Percentiles rank a stretch among this genome's conserved stretches.
phyloP scores from a whole-genome alignment of 2,888 invertebrate genomes.

The Drosophila birchii region DNA sequence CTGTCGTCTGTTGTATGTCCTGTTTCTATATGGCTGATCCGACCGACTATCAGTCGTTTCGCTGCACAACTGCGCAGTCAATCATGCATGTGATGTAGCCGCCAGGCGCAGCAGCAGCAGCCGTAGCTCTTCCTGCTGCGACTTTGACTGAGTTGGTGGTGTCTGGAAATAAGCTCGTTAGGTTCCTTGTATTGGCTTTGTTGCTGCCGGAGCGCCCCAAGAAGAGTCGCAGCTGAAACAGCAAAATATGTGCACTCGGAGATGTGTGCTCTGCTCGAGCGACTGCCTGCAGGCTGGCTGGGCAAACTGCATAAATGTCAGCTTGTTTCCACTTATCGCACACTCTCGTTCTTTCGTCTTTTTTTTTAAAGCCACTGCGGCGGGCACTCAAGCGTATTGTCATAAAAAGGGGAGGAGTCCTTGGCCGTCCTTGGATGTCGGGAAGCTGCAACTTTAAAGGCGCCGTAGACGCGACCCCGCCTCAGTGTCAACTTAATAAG shows the following conservation, averaged over 20 bases:
- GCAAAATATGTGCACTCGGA: slow-evolving; percentile 72
- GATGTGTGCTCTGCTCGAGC: slow-evolving; percentile 71
- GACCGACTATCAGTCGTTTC: slow-evolving; percentile 45
- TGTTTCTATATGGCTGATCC: slow-evolving; percentile 21
- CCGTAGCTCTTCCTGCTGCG: slow-evolving; percentile 16
- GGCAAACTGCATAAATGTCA: slow-evolving; percentile 81
- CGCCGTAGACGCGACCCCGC: slow-evolving; percentile 28
- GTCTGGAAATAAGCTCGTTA: slow-evolving; percentile 79
- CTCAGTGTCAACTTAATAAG: slow-evolving; percentile 64
- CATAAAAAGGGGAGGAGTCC: slow-evolving; percentile 51
- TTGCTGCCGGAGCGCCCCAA: slow-evolving; percentile 35
- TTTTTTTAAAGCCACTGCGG: slow-evolving; percentile 48
- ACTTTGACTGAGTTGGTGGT: slow-evolving; percentile 60
- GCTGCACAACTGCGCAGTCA: slow-evolving; percentile 79
- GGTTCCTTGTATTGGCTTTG: slow-evolving; percentile 78
- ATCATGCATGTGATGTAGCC: slow-evolving; percentile 80
- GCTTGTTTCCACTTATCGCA: slow-evolving; percentile 82
- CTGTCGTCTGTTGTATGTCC: slow-evolving; percentile 12
- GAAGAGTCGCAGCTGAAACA: slow-evolving; percentile 59
- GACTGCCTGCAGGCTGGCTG: slow-evolving; percentile 76
- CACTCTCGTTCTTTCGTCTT: slow-evolving; percentile 37
- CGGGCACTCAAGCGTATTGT: slow-evolving; percentile 66
- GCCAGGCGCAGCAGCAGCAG: slow-evolving; percentile 69
- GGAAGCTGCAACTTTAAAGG: slow-evolving; percentile 43
- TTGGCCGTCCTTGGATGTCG: slow-evolving; percentile 16